Conservation (phyloP, 2,113 vertebrate genomes). For the Ceyx margarethae region DNA sequence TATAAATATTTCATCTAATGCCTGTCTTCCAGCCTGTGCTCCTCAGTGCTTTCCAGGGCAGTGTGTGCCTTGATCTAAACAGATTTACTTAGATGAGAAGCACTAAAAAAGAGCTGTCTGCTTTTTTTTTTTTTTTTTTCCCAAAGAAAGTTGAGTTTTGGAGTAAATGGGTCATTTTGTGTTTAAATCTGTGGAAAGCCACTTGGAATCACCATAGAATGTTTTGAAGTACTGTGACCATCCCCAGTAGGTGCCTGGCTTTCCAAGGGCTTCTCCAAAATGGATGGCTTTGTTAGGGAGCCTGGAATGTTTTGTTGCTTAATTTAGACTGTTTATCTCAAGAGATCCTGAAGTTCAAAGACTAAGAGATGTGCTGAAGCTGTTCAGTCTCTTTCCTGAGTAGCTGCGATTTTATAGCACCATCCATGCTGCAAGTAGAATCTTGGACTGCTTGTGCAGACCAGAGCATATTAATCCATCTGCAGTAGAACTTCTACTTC, state of each 20-base stretch:
- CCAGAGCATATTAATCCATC: not conserved
- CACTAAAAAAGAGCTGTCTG: not conserved
- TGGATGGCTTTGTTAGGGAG: not conserved
- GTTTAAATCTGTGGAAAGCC: not conserved
- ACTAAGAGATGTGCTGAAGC: not conserved
- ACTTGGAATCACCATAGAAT: not conserved
- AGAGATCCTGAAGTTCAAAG: conserved; percentile 19
- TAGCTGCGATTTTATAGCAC: not conserved
- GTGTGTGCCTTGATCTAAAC: not conserved
- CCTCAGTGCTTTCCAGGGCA: not conserved
- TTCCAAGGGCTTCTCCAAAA: conserved; percentile 15
- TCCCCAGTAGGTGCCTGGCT: not conserved
- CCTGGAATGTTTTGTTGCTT: conserved; percentile 64
- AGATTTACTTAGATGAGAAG: not conserved
- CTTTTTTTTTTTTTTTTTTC: not conserved
- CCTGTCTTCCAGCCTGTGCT: not conserved
- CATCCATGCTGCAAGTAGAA: not conserved
- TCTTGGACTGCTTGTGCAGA: too few relatives aligned
- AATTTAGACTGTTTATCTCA: conserved; percentile 67
- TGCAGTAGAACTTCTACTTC: not conserved
- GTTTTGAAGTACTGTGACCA: not conserved
- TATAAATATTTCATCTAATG: not conserved
- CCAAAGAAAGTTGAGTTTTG: not conserved
- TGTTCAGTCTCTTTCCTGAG: not conserved
- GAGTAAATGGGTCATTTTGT: not conserved